A percentile compares a stretch with the other conserved stretches of the same genome.
Evolutionary conservation across 53 echinoderm and acorn worm genomes (phyloP).

Genomic region (Echinarachnius parma): DNA sequence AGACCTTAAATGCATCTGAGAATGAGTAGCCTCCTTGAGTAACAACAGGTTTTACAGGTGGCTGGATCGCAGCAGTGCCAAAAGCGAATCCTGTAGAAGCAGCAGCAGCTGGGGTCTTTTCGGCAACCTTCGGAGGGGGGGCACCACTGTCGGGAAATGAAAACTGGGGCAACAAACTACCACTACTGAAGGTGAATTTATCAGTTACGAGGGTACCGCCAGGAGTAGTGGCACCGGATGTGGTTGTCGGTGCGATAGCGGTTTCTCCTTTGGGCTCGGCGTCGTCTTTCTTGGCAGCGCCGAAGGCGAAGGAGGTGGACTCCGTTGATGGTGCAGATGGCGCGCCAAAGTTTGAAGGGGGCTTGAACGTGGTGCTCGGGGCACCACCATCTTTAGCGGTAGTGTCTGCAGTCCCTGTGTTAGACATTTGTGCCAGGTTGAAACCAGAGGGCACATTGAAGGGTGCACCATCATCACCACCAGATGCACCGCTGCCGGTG

Average conservation of each 20-base stretch:
- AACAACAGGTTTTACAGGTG: background rate
- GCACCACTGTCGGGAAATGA: conserved; percentile 38
- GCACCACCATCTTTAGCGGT: no score
- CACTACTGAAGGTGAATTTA: conserved; percentile 58
- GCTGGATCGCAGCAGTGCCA: background rate
- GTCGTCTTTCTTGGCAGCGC: background rate
- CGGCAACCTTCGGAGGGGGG: no score
- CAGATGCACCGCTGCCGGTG: no score
- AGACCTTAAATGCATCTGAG: conserved; percentile 18
- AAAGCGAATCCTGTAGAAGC: background rate
- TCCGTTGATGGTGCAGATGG: no score
- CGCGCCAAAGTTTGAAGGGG: no score
- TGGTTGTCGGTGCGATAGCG: background rate
- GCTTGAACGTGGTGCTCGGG: no score
- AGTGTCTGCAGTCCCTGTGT: no score
- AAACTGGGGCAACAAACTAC: conserved; percentile 62
- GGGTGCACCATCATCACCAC: no score
- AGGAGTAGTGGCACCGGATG: conserved; percentile 15
- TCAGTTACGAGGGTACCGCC: conserved; percentile 24
- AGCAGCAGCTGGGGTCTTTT: background rate
- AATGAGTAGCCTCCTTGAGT: conserved; percentile 19
- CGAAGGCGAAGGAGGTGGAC: conserved; percentile 6
- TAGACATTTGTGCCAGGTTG: no score
- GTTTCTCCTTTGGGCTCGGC: no score
- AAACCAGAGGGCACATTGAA: no score